Conservation (phyloP, 2,797 vertebrate species). For the Amphiprion clarkii region DNA sequence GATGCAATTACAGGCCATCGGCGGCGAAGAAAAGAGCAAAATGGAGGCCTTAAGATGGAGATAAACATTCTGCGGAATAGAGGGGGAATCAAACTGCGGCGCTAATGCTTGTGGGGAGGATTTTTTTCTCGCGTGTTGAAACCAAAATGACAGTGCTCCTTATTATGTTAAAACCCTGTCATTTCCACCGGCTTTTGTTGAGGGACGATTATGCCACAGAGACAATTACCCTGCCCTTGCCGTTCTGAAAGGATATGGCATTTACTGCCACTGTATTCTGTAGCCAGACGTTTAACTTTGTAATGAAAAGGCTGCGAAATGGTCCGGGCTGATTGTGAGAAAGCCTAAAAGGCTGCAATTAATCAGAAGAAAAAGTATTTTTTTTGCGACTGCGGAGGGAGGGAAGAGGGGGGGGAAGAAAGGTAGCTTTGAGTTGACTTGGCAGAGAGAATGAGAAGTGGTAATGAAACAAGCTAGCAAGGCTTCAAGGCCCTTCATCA, state of each 20-base stretch:
- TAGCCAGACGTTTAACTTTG: conserved; percentile 64
- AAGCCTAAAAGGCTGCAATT: conserved; percentile 75
- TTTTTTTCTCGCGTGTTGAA: conserved; percentile 50
- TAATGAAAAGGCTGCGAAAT: conserved; percentile 70
- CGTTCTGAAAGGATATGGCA: conserved; percentile 76
- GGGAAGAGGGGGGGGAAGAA: neutral
- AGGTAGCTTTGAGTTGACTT: conserved; percentile 27
- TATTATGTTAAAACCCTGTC: conserved; percentile 80
- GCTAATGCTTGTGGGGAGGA: conserved; percentile 47
- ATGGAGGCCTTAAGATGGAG: conserved; percentile 58
- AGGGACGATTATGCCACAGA: conserved; percentile 72
- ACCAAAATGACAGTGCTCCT: conserved; percentile 66
- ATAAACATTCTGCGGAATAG: conserved; percentile 62
- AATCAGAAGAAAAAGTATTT: conserved; percentile 62
- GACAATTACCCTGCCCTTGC: conserved; percentile 79
- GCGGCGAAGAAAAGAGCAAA: conserved; percentile 62
- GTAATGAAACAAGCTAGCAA: conserved; percentile 61
- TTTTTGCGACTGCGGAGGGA: conserved; percentile 2
- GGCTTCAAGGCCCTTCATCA: conserved; percentile 53
- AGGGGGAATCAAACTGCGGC: conserved; percentile 56
- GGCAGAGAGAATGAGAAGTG: conserved; percentile 48
- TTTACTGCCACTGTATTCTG: conserved; percentile 74
- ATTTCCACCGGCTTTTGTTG: conserved; percentile 79
- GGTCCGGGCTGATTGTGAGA: conserved; percentile 61
- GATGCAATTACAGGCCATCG: conserved; percentile 69